Conservation (phyloP, 2,113 vertebrate species). For the Onychorhynchus coronatus region DNA sequence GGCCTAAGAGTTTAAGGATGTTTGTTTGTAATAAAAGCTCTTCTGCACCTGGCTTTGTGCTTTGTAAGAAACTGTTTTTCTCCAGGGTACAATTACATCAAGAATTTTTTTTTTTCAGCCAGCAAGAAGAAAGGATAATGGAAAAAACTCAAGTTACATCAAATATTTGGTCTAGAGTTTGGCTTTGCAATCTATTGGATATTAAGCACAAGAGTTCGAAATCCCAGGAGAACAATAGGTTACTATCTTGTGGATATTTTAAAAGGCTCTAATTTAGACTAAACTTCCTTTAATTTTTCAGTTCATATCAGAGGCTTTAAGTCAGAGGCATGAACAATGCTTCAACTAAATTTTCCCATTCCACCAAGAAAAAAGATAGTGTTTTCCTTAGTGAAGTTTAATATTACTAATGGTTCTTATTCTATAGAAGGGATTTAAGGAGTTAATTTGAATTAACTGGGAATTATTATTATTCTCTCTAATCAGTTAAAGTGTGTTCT, state of each 20-base stretch:
- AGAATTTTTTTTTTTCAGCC: constrained; percentile 22
- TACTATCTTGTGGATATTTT: constrained; percentile 65
- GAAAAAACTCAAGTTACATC: constrained; percentile 75
- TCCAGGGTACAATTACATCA: constrained; percentile 70
- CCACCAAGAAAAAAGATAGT: background rate
- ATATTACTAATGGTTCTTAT: constrained; percentile 51
- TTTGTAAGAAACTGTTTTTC: constrained; percentile 69
- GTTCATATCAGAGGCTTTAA: constrained; percentile 40
- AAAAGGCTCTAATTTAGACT: constrained; percentile 63
- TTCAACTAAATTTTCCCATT: constrained; percentile 35
- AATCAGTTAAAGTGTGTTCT: constrained; percentile 20
- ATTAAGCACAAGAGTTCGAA: constrained; percentile 66
- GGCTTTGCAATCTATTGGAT: constrained; percentile 67
- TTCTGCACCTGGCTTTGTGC: constrained; percentile 68
- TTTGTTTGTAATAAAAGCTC: constrained; percentile 66
- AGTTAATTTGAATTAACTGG: constrained; percentile 33
- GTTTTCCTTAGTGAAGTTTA: constrained; percentile 32
- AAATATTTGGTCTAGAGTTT: constrained; percentile 77
- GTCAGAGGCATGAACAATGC: constrained; percentile 14
- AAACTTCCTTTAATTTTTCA: constrained; percentile 69
- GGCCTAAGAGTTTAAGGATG: constrained; percentile 19
- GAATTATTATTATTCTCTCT: constrained; percentile 22
- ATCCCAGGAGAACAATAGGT: constrained; percentile 66
- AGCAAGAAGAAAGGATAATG: constrained; percentile 67
- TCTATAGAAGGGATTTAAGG: constrained; percentile 45